Base-by-base conservation (phyloP, 2,797 vertebrate species). In the Cryptoprocta ferox region DNA sequence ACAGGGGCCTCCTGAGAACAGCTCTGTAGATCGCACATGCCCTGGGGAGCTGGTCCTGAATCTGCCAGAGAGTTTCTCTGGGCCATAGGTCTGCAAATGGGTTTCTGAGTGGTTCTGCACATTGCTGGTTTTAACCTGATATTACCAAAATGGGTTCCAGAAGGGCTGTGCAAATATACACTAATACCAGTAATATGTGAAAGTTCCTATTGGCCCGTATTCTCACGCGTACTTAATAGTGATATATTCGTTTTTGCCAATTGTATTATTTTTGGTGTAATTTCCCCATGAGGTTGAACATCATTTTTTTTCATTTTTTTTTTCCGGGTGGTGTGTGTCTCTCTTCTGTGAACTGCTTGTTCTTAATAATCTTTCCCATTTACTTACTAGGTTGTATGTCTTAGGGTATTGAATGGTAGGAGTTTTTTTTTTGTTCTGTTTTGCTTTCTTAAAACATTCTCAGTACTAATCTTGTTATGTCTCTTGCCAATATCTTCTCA, bases 361-460 rank as follows among this genome's bases (percentile, higher is more conserved):
- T 95, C 56, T 90, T 90, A n/a, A 26, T 65, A 86, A 75, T 63
- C n/a, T 94, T 95, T 65, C 9, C 15, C 50, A 81, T 75, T 96
- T 70, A 75, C 59, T 91, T 94, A 66, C 16, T 66, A 21, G 32
- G 5, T 53, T 90, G 39, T 79, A 21, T 89, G 28, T 61, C 45
- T 90, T 94, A 21, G 14, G 18, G 18, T 85, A 75, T 85, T 92
- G 94, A 87, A 85, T 68, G 92, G 39, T 59, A 78, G 89, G 35
- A 91, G 39, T 8, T 50, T 89, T 89, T n/a, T n/a, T 45, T 21
- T 5, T 39, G 5, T 76, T 75, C 78, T 79, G 24, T 37, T 21
- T 78, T 78, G 3, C 90, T 84, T 93, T 91, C 85, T 89, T 89
- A 83, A 84, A 80, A 90, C 42, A 80, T 84, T 93, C 70, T 97